These are phyloP conservation scores for Scaptomyza flava DNA, from an alignment of 2,888 invertebrate species.

Conservation along the genomic window DNA sequence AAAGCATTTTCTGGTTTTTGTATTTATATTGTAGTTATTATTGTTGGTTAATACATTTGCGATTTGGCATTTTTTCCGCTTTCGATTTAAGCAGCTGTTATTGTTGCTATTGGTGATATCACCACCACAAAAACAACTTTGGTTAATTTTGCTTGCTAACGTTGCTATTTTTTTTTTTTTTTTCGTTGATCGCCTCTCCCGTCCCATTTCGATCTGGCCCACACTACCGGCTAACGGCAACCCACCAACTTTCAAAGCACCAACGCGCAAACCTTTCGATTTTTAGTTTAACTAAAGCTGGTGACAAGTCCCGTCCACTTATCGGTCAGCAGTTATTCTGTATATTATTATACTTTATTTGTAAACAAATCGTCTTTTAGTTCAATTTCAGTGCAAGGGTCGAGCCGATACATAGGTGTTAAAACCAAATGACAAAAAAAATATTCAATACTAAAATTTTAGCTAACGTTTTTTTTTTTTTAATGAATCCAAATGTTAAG, in stretches of 20 bases:
- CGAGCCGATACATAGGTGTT: slow-evolving; percentile 21
- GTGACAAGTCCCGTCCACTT: slow-evolving; percentile 26
- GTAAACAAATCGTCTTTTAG: slow-evolving; percentile 36
- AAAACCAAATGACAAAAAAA: not conserved
- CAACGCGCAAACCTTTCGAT: slow-evolving; percentile 24
- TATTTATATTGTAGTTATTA: slow-evolving; percentile 25
- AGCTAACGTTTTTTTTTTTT: too few relatives aligned
- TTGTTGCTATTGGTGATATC: slow-evolving; percentile 57
- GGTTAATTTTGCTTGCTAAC: slow-evolving; percentile 54
- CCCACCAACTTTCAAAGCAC: slow-evolving; percentile 3
- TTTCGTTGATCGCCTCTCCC: slow-evolving; percentile 8
- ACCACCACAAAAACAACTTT: slow-evolving; percentile 38
- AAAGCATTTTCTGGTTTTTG: slow-evolving; percentile 34
- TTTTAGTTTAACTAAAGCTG: slow-evolving; percentile 17
- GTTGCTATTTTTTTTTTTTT: not conserved
- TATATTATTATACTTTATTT: slow-evolving; percentile 26
- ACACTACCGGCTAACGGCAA: not conserved
- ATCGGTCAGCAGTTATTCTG: slow-evolving; percentile 22
- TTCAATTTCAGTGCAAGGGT: slow-evolving; percentile 1
- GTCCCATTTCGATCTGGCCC: slow-evolving; percentile 1
- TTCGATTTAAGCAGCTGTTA: slow-evolving; percentile 30
- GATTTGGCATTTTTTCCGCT: slow-evolving; percentile 69
- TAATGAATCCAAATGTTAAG: too few relatives aligned
- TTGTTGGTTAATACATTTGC: slow-evolving; percentile 71
- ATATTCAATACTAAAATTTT: too few relatives aligned